Evolutionary conservation across 2,113 vertebrate genomes (phyloP), one percentile per base, ranked within the genome.

Genomic region (Pedionomus torquatus): DNA sequence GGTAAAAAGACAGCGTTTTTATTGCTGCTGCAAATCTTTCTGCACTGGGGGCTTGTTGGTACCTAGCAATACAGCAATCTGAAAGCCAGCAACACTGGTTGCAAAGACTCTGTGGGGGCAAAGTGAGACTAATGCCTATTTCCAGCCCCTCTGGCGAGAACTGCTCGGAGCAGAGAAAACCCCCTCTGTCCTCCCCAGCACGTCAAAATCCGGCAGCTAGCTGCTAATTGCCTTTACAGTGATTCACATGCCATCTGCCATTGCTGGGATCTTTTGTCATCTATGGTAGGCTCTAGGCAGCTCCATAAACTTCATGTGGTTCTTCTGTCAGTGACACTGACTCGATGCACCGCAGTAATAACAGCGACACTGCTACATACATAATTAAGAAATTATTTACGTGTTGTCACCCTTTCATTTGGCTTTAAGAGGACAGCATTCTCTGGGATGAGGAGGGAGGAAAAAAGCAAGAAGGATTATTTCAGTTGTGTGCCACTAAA

Each of bases 221-320:
- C 97, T 97, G 96, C 85, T 97, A 97, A 97, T 97, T 97, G 94
- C 95, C 79, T 70, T 91, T 82, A 48, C 75, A 81, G 94, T 96
- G 96, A 95, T 95, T 96, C 97, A 90, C 90, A 97, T 85, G 91
- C 97, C 97, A 97, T 97, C 97, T 97, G 95, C 91, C 60, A 87
- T 72, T 64, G 91, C 93, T 89, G 95, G 93, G 86, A 89, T 93
- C 94, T 95, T 93, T 83, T 94, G 94, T 96, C 66, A 14, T 83
- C 52, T 81, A 15, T 71, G 80, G 71, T 87, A 60, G 78, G 88
- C 96, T 93, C 55, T 60, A 89, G 89, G 93, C 79, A 0, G 74
- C 48, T 86, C 86, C 80, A 80, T 77, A 90, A 95, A 55, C 57
- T 92, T 95, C 91, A 46, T 95, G 75, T 52, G 86, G 83, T 51